Evolutionary conservation across 1,140 invertebrate species (phyloP).

Genomic region (Saccostrea cuccullata): DNA sequence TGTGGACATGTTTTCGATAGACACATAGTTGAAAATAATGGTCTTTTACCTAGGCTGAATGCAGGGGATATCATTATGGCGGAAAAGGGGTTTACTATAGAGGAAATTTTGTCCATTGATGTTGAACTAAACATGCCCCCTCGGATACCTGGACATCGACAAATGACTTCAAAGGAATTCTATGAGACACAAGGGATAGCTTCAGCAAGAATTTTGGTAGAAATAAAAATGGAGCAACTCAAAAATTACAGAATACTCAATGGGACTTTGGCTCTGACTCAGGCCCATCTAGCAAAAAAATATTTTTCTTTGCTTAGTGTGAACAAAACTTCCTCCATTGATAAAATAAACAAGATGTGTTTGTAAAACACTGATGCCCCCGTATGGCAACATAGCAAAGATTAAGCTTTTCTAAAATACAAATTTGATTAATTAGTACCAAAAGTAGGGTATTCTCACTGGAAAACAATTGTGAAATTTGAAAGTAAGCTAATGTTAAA

Average conservation of each 20-base stretch:
- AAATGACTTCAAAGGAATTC: constrained; percentile 42
- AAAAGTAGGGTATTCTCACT: too few species aligned
- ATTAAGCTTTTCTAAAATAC: too few species aligned
- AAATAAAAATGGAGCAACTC: constrained; percentile 53
- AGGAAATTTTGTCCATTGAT: constrained; percentile 20
- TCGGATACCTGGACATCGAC: not conserved
- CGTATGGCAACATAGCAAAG: too few species aligned
- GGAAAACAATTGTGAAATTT: too few species aligned
- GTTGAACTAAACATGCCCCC: constrained; percentile 39
- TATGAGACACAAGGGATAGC: constrained; percentile 43
- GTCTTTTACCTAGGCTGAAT: constrained; percentile 38
- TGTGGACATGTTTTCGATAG: constrained; percentile 41
- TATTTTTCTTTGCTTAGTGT: constrained; percentile 21
- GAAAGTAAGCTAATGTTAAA: too few species aligned
- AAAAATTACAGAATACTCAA: constrained; percentile 28
- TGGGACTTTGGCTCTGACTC: not conserved
- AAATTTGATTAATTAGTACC: too few species aligned
- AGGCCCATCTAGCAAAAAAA: constrained; percentile 39
- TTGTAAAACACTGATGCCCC: too few species aligned
- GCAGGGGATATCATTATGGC: constrained; percentile 44
- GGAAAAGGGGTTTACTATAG: constrained; percentile 28
- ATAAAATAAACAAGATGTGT: too few species aligned
- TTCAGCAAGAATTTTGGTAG: constrained; percentile 42
- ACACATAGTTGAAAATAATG: constrained; percentile 47
- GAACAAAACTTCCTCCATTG: constrained; percentile 34